Conservation (phyloP, 2,113 vertebrate species). For the Chroicocephalus ridibundus region DNA sequence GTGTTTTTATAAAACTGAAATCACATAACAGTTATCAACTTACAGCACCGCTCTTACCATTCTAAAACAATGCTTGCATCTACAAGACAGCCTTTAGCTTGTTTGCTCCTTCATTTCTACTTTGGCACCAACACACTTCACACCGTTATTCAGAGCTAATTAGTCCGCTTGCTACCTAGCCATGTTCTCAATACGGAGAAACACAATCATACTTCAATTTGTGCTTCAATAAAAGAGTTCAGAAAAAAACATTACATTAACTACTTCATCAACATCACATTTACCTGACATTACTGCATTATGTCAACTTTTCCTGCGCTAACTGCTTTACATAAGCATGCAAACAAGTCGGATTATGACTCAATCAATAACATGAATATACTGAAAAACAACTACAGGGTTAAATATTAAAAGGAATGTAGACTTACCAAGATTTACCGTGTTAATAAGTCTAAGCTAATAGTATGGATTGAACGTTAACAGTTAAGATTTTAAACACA, state of each 20-base stretch:
- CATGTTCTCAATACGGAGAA: constrained; percentile 7
- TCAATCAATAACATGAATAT: constrained; percentile 54
- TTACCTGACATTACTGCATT: constrained; percentile 57
- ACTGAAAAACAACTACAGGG: constrained; percentile 68
- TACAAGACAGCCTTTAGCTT: constrained; percentile 7
- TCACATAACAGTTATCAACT: constrained; percentile 60
- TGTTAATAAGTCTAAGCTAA: constrained; percentile 54
- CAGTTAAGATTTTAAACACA: not conserved
- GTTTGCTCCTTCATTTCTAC: constrained; percentile 65
- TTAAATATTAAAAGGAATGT: constrained; percentile 66
- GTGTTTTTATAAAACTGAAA: constrained; percentile 55
- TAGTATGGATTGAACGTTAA: not conserved
- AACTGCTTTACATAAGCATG: constrained; percentile 70
- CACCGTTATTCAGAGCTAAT: constrained; percentile 42
- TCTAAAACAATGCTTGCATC: constrained; percentile 10
- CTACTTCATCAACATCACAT: constrained; percentile 65
- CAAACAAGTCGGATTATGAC: constrained; percentile 70
- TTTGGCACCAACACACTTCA: constrained; percentile 66
- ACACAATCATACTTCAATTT: constrained; percentile 36
- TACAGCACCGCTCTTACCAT: constrained; percentile 51
- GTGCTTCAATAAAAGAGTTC: constrained; percentile 37
- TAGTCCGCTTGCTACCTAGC: not conserved
- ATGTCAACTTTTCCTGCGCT: constrained; percentile 43
- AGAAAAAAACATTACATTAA: constrained; percentile 55
- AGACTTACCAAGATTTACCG: constrained; percentile 38